A percentile compares a stretch with the other conserved stretches of the same genome.
phyloP scores from a whole-genome alignment of 1,140 invertebrate species.

The Eubasilissa regina region DNA sequence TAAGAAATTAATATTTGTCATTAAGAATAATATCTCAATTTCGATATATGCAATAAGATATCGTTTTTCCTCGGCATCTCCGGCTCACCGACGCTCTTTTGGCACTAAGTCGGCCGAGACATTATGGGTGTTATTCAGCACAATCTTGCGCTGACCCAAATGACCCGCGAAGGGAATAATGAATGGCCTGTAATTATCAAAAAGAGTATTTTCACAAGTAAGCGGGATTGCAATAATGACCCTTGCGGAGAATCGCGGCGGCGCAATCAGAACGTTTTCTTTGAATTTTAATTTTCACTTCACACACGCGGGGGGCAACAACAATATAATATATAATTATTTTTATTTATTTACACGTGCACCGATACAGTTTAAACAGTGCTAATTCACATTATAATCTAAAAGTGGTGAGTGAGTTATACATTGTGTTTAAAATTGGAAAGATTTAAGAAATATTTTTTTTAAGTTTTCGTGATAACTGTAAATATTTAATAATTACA shows the following conservation, averaged over 20 bases:
- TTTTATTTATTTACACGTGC: too few species aligned
- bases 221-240: conserved; percentile 44
- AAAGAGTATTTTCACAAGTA: conserved; percentile 32
- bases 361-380: too few species aligned
- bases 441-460: too few species aligned
- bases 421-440: too few species aligned
- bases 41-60: background rate
- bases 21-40: background rate
- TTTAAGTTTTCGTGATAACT: too few species aligned
- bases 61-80: background rate
- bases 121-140: conserved; percentile 38
- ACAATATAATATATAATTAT: too few species aligned
- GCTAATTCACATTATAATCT: too few species aligned
- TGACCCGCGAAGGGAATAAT: conserved; percentile 43
- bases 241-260: conserved; percentile 27
- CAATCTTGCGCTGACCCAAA: conserved; percentile 33
- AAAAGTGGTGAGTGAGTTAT: too few species aligned
- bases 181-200: conserved; percentile 49
- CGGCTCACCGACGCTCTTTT: background rate
- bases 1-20: too few species aligned
- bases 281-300: conserved; percentile 40
- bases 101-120: background rate
- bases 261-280: conserved; percentile 22
- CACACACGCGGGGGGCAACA: background rate
- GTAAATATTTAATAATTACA: too few species aligned